These are phyloP conservation scores for Corella eumyota DNA, from an alignment of 23 tunicate genomes.

Conservation along the genomic window DNA sequence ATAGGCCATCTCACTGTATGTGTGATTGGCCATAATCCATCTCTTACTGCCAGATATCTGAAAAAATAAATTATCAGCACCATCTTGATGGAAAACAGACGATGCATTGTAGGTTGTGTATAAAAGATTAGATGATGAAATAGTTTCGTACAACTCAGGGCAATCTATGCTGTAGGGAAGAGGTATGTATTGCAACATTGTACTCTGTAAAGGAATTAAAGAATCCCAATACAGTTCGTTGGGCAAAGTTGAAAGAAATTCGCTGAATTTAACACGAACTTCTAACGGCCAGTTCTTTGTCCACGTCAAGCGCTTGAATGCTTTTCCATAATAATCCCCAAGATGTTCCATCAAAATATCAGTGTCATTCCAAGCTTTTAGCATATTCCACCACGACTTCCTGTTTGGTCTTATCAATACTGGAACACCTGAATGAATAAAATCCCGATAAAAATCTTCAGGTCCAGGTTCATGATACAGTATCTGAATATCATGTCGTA, in stretches of 20 bases:
- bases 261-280: constrained; percentile 6
- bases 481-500: not conserved
- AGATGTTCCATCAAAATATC: not conserved
- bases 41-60: constrained; percentile 13
- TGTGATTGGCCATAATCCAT: constrained; percentile 17
- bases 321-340: constrained; percentile 3
- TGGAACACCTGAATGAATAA: constrained; percentile 8
- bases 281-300: constrained; percentile 14
- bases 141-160: not conserved
- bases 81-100: constrained; percentile 33
- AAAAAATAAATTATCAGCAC: constrained; percentile 16
- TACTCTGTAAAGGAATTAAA: constrained; percentile 4
- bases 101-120: constrained; percentile 14
- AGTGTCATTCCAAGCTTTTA: not conserved
- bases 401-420: constrained; percentile 9
- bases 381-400: not conserved
- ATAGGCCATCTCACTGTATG: constrained; percentile 10
- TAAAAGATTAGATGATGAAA: constrained; percentile 5
- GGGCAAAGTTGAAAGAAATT: not conserved
- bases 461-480: constrained; percentile 19
- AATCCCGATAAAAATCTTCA: constrained; percentile 10
- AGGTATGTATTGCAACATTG: constrained; percentile 7
- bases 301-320: constrained; percentile 18
- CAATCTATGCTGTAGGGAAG: constrained; percentile 4
- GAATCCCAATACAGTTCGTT: constrained; percentile 29